Base-by-base conservation (phyloP, 2,797 vertebrate species). In the Oreochromis mossambicus region DNA sequence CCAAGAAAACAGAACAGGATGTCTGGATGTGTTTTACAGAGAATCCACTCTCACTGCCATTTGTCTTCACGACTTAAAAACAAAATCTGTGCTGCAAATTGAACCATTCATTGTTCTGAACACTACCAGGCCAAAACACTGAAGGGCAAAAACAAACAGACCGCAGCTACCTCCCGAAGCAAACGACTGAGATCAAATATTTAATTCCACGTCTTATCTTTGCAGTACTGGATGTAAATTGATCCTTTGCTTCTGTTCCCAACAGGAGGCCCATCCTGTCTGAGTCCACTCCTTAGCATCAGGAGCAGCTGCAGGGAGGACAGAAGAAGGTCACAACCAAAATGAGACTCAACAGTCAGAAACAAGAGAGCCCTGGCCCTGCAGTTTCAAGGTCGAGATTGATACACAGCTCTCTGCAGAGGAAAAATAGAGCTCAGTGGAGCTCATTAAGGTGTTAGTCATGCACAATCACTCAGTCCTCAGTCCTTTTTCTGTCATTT, bases 251-350 rank as follows among this genome's bases (percentile, higher is more conserved):
- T 36, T 86, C 91, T 87, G 90, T 51, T 92, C 89, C 92, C 94
- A 88, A 21, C 88, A 91, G 94, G 94, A 87, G 89, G 89, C 86
- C 91, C 89, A 84, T 94, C 90, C 91, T 89, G 90, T 82, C 87
- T 80, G 87, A 81, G 83, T 89, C 79, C n/a, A 4, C 90, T 90
- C 80, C 21, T 89, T 88, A 92, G 92, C 93, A 93, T 93, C 94
- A 91, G 94, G 88, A 93, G 92, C 92, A 94, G 93, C 94, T 93
- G 93, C 85, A 26, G 87, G 88, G 88, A 95, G 93, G 94, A 93
- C 90, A 84, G 88, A 89, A 77, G 89, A 95, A 96, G 95, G 95
- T 96, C 93, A 88, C 84, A 63, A 17, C 82, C 73, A 52, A 92
- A 93, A 86, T 78, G 87, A 92, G 92, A 81, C 87, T 79, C 89